Evolutionary conservation across 1,140 invertebrate genomes (phyloP).

Genomic region (Parasteatoda tepidariorum): DNA sequence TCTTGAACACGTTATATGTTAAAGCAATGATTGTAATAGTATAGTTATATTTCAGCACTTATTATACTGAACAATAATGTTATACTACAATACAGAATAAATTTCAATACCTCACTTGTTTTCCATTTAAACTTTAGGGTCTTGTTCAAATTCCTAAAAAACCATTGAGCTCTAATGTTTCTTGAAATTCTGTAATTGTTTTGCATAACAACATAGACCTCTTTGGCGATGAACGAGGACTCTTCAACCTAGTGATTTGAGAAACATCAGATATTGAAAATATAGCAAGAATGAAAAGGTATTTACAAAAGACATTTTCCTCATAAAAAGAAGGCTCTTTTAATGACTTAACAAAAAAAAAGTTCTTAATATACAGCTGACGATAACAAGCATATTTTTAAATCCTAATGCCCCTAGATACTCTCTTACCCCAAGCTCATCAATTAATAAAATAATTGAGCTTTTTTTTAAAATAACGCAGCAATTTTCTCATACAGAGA

Average conservation of each 20-base stretch:
- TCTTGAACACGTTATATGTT: background rate
- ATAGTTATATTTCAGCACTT: background rate
- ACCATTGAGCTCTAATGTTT: constrained; percentile 82
- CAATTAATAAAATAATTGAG: too few species aligned
- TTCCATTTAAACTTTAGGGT: constrained; percentile 62
- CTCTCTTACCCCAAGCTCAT: too few species aligned
- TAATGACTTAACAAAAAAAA: too few species aligned
- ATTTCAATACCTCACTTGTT: constrained; percentile 7
- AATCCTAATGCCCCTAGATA: too few species aligned
- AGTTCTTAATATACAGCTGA: too few species aligned
- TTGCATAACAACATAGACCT: constrained; percentile 79
- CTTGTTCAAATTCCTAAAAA: constrained; percentile 77
- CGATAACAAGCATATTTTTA: too few species aligned
- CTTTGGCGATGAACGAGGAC: constrained; percentile 73
- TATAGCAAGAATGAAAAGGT: too few species aligned
- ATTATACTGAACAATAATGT: background rate
- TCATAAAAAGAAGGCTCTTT: too few species aligned
- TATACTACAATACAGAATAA: background rate
- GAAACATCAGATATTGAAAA: too few species aligned
- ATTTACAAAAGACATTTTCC: too few species aligned
- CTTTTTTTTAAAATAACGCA: too few species aligned
- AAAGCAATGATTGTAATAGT: background rate
- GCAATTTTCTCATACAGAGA: too few species aligned
- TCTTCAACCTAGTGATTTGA: background rate
- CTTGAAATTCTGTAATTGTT: constrained; percentile 81